Conservation (phyloP, 1,140 invertebrate species). For the Potamilus streckersoni region DNA sequence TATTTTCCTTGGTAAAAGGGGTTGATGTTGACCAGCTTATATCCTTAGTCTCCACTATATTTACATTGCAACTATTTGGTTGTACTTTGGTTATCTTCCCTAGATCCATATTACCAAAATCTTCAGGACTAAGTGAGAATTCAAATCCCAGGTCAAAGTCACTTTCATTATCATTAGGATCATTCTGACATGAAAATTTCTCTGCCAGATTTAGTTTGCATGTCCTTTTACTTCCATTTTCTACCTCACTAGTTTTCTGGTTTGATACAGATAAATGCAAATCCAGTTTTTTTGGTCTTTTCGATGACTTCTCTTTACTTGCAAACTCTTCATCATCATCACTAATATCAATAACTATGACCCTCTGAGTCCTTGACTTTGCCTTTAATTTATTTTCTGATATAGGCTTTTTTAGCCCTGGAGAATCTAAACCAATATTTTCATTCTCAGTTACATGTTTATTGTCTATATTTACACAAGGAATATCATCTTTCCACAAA, state of each 20-base stretch:
- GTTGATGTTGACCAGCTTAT: no score
- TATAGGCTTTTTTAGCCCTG: not conserved
- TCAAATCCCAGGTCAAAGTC: no score
- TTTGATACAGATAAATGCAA: slow-evolving; percentile 5
- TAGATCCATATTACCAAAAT: no score
- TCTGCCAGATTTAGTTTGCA: not conserved
- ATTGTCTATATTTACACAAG: no score
- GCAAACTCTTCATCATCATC: slow-evolving; percentile 25
- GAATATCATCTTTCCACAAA: no score
- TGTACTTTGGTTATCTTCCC: no score
- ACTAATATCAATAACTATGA: slow-evolving; percentile 13
- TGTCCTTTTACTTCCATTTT: not conserved
- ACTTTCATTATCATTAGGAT: no score
- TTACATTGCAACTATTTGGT: no score
- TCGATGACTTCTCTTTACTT: not conserved
- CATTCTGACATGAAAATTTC: no score
- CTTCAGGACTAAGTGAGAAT: no score
- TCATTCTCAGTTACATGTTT: not conserved
- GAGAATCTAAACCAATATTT: not conserved
- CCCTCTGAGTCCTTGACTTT: not conserved
- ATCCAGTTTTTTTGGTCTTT: slow-evolving; percentile 1
- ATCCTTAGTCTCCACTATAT: no score
- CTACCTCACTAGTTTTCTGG: slow-evolving; percentile 4
- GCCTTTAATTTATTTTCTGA: not conserved
- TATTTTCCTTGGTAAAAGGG: no score